phyloP scores from a whole-genome alignment of 2,888 invertebrate genomes.

The Rhagonycha fulva region DNA sequence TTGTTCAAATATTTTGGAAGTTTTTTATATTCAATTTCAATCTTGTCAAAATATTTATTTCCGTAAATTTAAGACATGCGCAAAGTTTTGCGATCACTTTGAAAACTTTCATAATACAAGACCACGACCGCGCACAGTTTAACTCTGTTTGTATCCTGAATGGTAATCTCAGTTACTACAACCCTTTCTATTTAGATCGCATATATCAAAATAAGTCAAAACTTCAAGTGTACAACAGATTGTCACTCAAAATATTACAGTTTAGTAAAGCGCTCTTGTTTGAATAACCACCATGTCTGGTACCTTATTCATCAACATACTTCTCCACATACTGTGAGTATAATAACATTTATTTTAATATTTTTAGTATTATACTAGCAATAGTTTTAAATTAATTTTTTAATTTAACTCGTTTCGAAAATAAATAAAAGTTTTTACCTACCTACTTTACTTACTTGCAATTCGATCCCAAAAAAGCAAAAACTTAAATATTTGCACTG shows the following conservation, averaged over 20 bases:
- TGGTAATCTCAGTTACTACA: conserved; percentile 21
- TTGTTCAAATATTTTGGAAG: not conserved
- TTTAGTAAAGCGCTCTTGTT: not conserved
- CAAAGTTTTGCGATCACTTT: conserved; percentile 30
- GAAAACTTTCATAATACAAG: conserved; percentile 34
- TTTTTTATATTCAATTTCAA: conserved; percentile 18
- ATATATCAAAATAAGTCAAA: conserved; percentile 7
- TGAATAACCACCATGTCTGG: not conserved
- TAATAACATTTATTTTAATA: not conserved
- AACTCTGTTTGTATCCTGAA: conserved; percentile 29
- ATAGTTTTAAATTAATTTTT: not conserved
- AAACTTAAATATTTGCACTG: not conserved
- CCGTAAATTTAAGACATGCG: conserved; percentile 29
- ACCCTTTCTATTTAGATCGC: conserved; percentile 5
- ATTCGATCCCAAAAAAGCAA: not conserved
- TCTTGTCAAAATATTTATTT: conserved; percentile 25
- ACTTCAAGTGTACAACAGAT: not conserved
- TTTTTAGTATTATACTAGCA: not conserved
- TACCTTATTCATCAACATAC: not conserved
- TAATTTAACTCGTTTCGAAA: not conserved
- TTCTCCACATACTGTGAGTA: not conserved
- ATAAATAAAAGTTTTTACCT: not conserved
- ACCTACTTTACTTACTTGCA: not conserved
- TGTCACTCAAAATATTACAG: not conserved
- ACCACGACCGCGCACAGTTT: conserved; percentile 36